Conservation (phyloP, 2,797 vertebrate species). For the Bradypodion ventrale region DNA sequence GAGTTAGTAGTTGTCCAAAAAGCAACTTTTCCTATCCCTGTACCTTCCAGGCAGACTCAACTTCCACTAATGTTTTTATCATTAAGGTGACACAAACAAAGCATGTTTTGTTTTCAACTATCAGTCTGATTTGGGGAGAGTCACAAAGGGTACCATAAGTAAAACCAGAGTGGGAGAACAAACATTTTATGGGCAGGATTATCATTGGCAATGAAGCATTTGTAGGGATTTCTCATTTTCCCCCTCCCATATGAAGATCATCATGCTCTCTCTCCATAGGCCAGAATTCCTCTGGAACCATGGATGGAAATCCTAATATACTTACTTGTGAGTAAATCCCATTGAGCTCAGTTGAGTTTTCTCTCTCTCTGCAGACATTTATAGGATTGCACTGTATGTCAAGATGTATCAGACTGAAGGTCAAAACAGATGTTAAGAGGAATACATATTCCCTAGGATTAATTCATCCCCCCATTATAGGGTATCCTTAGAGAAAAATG, state of each 20-base stretch:
- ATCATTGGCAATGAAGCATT: neutral
- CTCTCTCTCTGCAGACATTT: neutral
- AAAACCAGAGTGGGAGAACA: neutral
- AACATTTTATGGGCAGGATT: neutral
- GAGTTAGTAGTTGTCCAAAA: too few relatives aligned
- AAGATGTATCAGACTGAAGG: neutral
- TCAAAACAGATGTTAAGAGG: too few relatives aligned
- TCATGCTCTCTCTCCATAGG: neutral
- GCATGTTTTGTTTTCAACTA: neutral
- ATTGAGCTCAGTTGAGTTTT: neutral
- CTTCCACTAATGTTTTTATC: neutral
- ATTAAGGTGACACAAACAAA: neutral
- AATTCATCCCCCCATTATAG: too few relatives aligned
- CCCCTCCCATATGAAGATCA: neutral
- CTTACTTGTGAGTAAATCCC: neutral
- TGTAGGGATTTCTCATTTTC: neutral
- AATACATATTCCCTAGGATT: too few relatives aligned
- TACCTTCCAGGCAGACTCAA: neutral
- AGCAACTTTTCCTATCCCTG: too few relatives aligned
- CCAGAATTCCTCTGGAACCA: neutral
- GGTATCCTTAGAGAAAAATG: too few relatives aligned
- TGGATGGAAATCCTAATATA: too few relatives aligned
- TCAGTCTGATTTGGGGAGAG: neutral
- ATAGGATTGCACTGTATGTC: neutral
- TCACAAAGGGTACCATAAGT: neutral